phyloP scores from a whole-genome alignment of 2,113 vertebrate genomes.

The Copsychus sechellarum region DNA sequence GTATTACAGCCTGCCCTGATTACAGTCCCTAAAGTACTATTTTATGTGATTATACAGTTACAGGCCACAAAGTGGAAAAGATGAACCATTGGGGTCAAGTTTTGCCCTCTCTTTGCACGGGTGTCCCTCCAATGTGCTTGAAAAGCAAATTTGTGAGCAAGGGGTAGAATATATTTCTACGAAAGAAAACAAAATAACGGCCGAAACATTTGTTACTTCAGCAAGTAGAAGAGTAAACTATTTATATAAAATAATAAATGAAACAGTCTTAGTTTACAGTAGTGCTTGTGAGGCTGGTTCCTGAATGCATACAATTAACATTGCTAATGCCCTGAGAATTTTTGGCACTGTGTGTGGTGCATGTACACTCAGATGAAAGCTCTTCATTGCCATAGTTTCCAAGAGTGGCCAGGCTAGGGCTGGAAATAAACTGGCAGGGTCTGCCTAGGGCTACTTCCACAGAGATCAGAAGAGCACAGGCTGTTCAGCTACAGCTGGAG shows the following conservation, averaged over 20 bases:
- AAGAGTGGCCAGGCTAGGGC: neutral
- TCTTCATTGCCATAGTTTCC: conserved; percentile 24
- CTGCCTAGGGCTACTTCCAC: neutral
- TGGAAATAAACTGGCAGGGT: neutral
- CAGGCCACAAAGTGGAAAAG: conserved; percentile 55
- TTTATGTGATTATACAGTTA: conserved; percentile 54
- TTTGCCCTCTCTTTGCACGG: neutral
- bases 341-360: neutral
- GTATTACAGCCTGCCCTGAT: conserved; percentile 43
- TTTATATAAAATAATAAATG: conserved; percentile 64
- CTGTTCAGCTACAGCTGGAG: neutral
- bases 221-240: conserved; percentile 56
- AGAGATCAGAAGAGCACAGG: neutral
- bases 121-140: neutral
- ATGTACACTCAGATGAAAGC: neutral
- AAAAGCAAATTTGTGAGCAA: neutral
- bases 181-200: conserved; percentile 38
- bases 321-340: conserved; percentile 53
- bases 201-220: conserved; percentile 36
- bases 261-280: conserved; percentile 46
- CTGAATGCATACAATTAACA: conserved; percentile 43
- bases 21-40: conserved; percentile 24
- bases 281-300: conserved; percentile 20
- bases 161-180: neutral
- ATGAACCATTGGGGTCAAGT: conserved; percentile 16